Conservation (phyloP, 2,888 invertebrate genomes). For the Cosmorhoe ocellata region DNA sequence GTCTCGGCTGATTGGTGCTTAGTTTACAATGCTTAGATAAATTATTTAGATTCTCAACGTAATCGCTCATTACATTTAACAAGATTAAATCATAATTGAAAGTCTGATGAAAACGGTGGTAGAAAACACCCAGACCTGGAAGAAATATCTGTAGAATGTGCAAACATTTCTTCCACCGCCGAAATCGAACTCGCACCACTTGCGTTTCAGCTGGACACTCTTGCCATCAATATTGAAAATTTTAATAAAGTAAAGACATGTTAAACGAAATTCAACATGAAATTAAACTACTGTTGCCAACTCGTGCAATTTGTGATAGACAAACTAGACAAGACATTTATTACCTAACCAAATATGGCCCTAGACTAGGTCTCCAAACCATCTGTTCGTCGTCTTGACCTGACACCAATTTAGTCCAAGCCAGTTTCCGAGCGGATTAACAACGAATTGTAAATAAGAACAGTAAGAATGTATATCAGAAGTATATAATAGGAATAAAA, state of each 20-base stretch:
- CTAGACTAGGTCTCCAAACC: slow-evolving; percentile 23
- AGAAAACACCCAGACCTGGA: too few species aligned
- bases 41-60: slow-evolving; percentile 12
- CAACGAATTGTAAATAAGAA: slow-evolving; percentile 54
- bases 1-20: slow-evolving; percentile 19
- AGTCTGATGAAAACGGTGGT: not conserved
- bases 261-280: too few species aligned
- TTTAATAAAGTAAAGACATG: too few species aligned
- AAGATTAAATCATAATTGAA: slow-evolving; percentile 7
- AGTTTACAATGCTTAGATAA: slow-evolving; percentile 23
- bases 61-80: not conserved
- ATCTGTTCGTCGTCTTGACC: slow-evolving; percentile 33
- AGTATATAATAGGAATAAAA: slow-evolving; percentile 43
- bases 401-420: slow-evolving; percentile 22
- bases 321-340: too few species aligned
- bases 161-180: too few species aligned
- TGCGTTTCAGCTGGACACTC: too few species aligned
- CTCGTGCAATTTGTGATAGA: too few species aligned
- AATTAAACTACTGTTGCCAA: not conserved
- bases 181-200: too few species aligned
- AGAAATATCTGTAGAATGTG: too few species aligned
- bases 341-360: slow-evolving; percentile 13
- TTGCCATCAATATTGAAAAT: too few species aligned
- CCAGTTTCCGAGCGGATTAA: slow-evolving; percentile 44
- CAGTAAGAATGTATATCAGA: slow-evolving; percentile 50